These are phyloP conservation scores for Phodopus roborovskii DNA, from an alignment of 2,113 vertebrate species.

Conservation along the genomic window DNA sequence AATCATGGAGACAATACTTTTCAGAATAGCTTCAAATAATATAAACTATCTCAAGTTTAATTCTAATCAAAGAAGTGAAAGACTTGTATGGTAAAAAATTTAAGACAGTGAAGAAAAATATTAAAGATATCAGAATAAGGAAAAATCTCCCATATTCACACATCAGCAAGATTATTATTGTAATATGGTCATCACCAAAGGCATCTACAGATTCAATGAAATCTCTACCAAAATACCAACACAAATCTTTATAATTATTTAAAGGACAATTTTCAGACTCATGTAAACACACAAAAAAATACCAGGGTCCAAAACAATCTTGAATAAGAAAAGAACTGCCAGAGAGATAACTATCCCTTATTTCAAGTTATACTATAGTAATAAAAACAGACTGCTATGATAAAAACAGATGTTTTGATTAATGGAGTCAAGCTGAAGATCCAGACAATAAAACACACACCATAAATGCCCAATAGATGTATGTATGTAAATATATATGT, in stretches of 20 bases:
- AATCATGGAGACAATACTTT: background rate
- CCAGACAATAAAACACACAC: no score
- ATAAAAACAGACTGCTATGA: background rate
- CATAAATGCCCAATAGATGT: no score
- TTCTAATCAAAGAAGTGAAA: background rate
- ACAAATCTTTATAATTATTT: background rate
- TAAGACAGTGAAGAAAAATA: background rate
- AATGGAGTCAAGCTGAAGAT: background rate
- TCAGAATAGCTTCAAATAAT: background rate
- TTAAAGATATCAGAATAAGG: background rate
- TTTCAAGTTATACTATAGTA: background rate
- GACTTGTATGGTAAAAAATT: background rate
- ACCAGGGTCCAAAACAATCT: background rate
- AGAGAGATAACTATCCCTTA: background rate
- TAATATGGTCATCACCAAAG: background rate
- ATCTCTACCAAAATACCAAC: background rate
- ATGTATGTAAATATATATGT: no score
- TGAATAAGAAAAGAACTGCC: background rate
- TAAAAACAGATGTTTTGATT: background rate
- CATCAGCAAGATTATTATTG: background rate
- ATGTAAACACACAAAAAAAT: background rate
- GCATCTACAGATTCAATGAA: background rate
- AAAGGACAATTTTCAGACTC: background rate
- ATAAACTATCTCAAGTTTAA: background rate
- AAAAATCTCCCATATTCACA: background rate